Evolutionary conservation across 1,140 invertebrate genomes (phyloP), one percentile per base, ranked within the genome.

Genomic region (Drosophila nasuta): DNA sequence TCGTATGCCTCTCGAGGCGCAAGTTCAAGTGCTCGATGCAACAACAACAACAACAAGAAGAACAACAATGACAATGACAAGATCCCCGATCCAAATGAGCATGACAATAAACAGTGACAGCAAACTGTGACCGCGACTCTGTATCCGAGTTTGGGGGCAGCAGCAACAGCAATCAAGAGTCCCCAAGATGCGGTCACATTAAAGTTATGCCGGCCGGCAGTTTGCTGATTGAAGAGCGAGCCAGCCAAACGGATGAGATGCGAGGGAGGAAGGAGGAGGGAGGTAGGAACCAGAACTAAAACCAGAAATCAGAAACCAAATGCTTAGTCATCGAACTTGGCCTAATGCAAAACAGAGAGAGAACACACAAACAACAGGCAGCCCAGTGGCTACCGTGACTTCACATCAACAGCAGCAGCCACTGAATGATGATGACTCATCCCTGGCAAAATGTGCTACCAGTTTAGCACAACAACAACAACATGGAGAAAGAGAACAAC

Each of bases 311-410:
- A 8, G 58, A 64, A 64, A 25, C 33, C 65, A 74, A 79, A 68
- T 82, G 82, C 83, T 87, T 88, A 87, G 82, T 87, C 82, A 87
- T 87, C 82, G 82, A 87, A 87, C 83, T 88, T 87, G 83, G 82
- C 79, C 79, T 82, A 88, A 88, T 87, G 82, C 82, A 82, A 87
- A 87, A 79, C 69, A 74, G 51, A 76, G 66, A 56, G 56, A 82
- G 88, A 87, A 79, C 69, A 74, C 56, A 76, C 59, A 49, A 64
- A 54, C 58, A 46, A 62, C 30, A 45, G 57, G 38, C 70, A 54
- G 35, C 43, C 56, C 70, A 82, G 79, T 60, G 75, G 80, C 79
- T 79, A 79, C 76, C 57, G 71, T 74, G 64, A 41, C 56, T 59
- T 17, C 28, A 60, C n/a, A 25, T 25, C 20, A 25, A 25, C 20